These are phyloP conservation scores for Manis pentadactyla DNA, from an alignment of 2,797 vertebrate genomes.

Conservation along the genomic window DNA sequence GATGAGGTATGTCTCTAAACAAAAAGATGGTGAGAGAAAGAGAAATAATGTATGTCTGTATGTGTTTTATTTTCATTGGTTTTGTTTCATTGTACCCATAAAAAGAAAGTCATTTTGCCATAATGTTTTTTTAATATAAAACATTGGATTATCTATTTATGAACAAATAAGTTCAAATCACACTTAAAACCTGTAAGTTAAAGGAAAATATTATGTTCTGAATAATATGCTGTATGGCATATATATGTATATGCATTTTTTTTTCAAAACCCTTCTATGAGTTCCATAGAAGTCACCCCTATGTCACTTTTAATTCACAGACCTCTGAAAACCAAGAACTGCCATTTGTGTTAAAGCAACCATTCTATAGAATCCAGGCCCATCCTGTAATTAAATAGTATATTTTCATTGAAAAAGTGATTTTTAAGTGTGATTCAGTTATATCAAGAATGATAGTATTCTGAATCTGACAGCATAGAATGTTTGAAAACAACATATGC, in stretches of 20 bases:
- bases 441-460: neutral
- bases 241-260: neutral
- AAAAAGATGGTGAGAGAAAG: neutral
- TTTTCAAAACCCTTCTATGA: neutral
- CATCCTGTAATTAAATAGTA: neutral
- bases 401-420: neutral
- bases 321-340: constrained; percentile 2
- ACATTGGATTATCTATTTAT: neutral
- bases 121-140: neutral
- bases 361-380: neutral
- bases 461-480: neutral
- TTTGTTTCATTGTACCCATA: neutral
- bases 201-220: neutral
- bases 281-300: neutral
- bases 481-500: neutral
- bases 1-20: neutral
- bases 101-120: neutral
- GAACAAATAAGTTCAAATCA: neutral
- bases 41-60: neutral
- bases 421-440: neutral
- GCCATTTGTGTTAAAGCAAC: neutral
- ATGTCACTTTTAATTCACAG: neutral
- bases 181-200: neutral
- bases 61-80: neutral
- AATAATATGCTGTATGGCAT: neutral